A percentile compares a stretch with the other conserved stretches of the same genome.
phyloP scores from a whole-genome alignment of 1,140 invertebrate species.

The Diorhabda carinulata region DNA sequence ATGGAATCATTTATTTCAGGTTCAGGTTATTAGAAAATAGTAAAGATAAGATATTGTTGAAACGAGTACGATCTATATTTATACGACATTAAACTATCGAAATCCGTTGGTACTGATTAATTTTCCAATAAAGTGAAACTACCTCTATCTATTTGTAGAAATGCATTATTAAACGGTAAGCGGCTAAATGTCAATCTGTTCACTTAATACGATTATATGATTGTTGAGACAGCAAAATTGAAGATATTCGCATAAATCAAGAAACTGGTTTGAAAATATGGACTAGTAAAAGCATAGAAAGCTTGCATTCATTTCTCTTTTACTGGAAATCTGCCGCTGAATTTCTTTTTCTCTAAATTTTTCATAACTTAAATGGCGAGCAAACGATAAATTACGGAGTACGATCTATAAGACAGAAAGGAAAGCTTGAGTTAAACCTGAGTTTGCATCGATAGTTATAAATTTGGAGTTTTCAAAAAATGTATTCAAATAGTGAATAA shows the following conservation, averaged over 20 bases:
- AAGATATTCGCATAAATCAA: constrained; percentile 11
- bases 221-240: constrained; percentile 7
- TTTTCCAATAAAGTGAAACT: no score
- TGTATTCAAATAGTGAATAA: background rate
- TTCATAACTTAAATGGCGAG: constrained; percentile 5
- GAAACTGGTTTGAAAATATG: constrained; percentile 1
- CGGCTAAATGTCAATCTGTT: no score
- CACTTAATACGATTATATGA: background rate
- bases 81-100: no score
- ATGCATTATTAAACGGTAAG: no score
- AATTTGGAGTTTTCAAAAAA: constrained; percentile 3
- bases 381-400: constrained; percentile 7
- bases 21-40: no score
- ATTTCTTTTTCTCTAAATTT: background rate
- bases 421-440: background rate
- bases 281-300: background rate
- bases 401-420: constrained; percentile 7
- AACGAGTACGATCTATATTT: no score
- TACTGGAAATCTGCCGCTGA: background rate
- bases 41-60: no score
- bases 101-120: no score
- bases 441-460: constrained; percentile 4
- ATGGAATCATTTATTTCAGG: no score
- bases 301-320: background rate
- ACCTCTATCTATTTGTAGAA: no score